Conservation (phyloP, 2,888 invertebrate genomes). For the Miltochrista miniata region DNA sequence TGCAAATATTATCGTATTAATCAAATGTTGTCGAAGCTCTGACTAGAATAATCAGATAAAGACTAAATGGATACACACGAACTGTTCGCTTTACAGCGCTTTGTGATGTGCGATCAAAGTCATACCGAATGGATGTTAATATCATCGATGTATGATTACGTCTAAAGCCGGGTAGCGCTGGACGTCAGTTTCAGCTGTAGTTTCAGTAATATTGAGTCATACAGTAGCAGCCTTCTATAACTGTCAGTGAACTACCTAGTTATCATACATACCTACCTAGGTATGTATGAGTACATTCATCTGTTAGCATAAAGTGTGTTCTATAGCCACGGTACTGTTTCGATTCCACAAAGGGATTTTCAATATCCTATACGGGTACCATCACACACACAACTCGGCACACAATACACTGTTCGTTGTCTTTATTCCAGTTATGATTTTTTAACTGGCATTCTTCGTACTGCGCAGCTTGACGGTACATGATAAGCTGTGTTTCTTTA, state of each 20-base stretch:
- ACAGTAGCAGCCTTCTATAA: constrained; percentile 14
- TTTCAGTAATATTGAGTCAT: constrained; percentile 15
- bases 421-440: too few species aligned
- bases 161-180: constrained; percentile 6
- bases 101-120: constrained; percentile 14
- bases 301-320: constrained; percentile 20
- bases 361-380: constrained; percentile 15
- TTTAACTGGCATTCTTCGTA: too few species aligned
- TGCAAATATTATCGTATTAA: too few species aligned
- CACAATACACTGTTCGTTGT: too few species aligned
- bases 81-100: too few species aligned
- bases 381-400: not conserved
- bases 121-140: constrained; percentile 19
- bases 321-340: constrained; percentile 13
- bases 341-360: constrained; percentile 23
- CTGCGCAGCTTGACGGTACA: not conserved
- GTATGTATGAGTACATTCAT: constrained; percentile 20
- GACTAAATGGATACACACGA: too few species aligned
- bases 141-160: constrained; percentile 17
- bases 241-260: constrained; percentile 22
- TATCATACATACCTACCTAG: too few species aligned
- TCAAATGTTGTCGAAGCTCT: too few species aligned
- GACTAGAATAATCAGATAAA: too few species aligned
- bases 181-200: constrained; percentile 24
- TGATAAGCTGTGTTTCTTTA: too few species aligned